Base-by-base conservation (phyloP, 30 jellyfish, hydroid and myxozoan genomes). In the Pseudorhiza aurosa region DNA sequence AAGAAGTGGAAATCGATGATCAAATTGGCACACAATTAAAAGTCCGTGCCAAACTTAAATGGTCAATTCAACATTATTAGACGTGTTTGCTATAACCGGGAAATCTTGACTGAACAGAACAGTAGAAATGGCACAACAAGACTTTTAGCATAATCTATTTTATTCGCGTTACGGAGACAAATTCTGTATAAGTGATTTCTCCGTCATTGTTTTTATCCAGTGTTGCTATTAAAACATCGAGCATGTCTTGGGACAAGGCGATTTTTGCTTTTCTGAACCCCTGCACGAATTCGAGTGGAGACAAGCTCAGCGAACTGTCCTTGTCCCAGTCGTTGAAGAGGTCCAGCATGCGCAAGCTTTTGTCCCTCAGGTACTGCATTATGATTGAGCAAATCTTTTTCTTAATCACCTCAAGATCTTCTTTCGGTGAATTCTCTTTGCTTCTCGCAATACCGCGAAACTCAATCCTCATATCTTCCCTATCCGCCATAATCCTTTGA, bases 321-420 rank as follows among this genome's bases (percentile, higher is more conserved):
- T 37, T 72, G 72, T 85, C 96, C 96, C 96, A 85, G n/a, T 31
- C 59, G 27, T 85, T 62, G 51, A 85, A 85, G 30, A 85, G 55
- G 58, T 85, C 96, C 1, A 75, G 71, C 96, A 85, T 85, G 30
- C 96, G 81, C 35, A 85, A 44, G 12, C 57, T 68, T 5, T 85
- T 35, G 24, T 39, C 76, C 12, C 44, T 55, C 58, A 85, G 36
- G 49, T 72, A 75, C 19, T 69, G 31, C 40, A 57, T 77, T 15
- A 87, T 55, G 60, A 50, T 50, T 15, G 65, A 25, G 58, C 69
- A 58, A 22, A 87, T 76, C 22, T 76, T 58, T 11, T 24, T 44
- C 65, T 37, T 44, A 27, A 67, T 24, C 1, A 25, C 30, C 14
- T 43, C 82, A 17, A 56, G 55, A 22, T 49, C 75, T 51, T 36